Evolutionary conservation across 2,113 vertebrate species (phyloP), one percentile per base, ranked within the genome.

Genomic region (Stegostoma tigrinum): DNA sequence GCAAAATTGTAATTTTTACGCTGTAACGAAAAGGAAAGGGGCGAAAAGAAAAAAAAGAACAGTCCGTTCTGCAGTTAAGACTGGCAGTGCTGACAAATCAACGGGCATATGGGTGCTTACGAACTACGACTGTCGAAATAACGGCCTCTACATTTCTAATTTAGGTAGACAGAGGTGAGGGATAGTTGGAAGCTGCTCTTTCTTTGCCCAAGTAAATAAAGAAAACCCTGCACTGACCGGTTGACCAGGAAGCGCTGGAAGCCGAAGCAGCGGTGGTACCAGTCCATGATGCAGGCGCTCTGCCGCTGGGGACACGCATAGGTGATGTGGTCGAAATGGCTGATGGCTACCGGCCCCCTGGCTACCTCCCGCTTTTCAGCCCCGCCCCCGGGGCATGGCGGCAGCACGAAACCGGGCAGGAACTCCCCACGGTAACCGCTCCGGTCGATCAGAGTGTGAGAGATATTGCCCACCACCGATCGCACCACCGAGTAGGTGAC

Each of bases 281-380:
- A 99, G 38, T 97, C 97, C 97, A 98, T 97, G 55, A 99, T 97
- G 0, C 80, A 95, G 0, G 96, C 96, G 3, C 98, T 97, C 0
- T 97, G 96, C 0, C 97, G 97, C 8, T 97, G 96, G 0, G 96
- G 97, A 94, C 99, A 99, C 34, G 98, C 98, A 0, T 98, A 98
- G 0, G 99, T 99, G 90, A 99, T 97, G 96, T 99, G 99, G 96
- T 99, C 99, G 0, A 99, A 98, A 67, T 98, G 98, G 17, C 98
- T 98, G 96, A 99, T 96, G 19, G 98, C 96, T 72, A 97, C 97
- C 0, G 96, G 96, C 3, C 2, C 6, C 0, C 42, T 0, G 0
- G 0, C 42, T 0, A 95, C 34, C 52, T 96, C 90, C 75, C 64
- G 68, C 38, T 96, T 96, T 5, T 55, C 72, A 23, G 97, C 72